Evolutionary conservation across 2,113 vertebrate species (phyloP), one percentile per base, ranked within the genome.

Genomic region (Cyprinodon tularosa): DNA sequence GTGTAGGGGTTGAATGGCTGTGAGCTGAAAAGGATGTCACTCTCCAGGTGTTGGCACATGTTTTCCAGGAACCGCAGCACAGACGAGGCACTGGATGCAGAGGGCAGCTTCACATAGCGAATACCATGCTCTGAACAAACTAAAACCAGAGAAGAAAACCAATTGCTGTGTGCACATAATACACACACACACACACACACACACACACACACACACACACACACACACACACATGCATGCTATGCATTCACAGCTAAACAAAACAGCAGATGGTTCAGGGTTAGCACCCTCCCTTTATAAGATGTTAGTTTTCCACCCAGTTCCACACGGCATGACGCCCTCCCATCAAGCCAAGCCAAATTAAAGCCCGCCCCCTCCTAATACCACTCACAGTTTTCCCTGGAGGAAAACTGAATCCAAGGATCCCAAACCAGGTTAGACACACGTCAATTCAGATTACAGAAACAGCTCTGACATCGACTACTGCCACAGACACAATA

Each of bases 31-130:
- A 99, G 93, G 77, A 95, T 96, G 93, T 97, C 97, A 71, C 97
- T 98, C 74, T 98, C 94, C 77, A 99, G 90, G 82, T 94, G 97
- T 84, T 96, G 97, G 87, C 97, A 99, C 73, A 99, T 93, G 29
- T 95, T 98, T 92, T 99, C 97, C 90, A 99, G 90, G 93, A 99
- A 99, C 40, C 97, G 95, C 29, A 99, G 93, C 48, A 97, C 97
- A 85, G 98, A 97, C 0, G 98, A 99, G 11, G 97, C 96, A 10
- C 98, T 99, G 90, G 96, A 96, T 82, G 96, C 97, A 22, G 96
- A 94, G 71, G 98, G 98, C 77, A 99, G 95, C 94, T 96, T 96
- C 90, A 98, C 89, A 36, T 96, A 95, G 57, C 96, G 97, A 77
- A 95, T 96, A 72, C 97, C 96, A 3, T 93, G 92, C 44, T 99